Percentiles rank a stretch among this genome's conserved stretches.
These are phyloP conservation scores for Torymus texanus DNA, from an alignment of 2,888 invertebrate genomes.

Conservation along the genomic window DNA sequence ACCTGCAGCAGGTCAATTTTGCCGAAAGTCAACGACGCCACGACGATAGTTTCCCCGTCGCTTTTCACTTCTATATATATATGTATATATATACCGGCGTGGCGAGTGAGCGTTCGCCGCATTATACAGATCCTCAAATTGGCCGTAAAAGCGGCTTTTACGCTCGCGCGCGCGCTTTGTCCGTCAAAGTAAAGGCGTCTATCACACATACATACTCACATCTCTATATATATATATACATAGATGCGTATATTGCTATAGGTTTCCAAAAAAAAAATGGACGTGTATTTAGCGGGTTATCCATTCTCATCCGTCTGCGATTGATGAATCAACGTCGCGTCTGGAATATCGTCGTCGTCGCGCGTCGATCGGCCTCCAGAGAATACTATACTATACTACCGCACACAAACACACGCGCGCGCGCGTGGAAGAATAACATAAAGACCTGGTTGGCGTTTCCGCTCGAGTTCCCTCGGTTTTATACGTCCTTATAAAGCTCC, in stretches of 20 bases:
- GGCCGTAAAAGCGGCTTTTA: slow-evolving; percentile 54
- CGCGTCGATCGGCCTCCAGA: slow-evolving; percentile 31
- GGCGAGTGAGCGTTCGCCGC: not conserved
- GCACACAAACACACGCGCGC: not conserved
- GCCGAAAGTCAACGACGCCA: too few species aligned
- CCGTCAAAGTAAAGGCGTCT: not conserved
- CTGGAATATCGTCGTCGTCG: slow-evolving; percentile 17
- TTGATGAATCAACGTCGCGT: slow-evolving; percentile 34
- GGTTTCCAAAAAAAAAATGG: not conserved
- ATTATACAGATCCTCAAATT: slow-evolving; percentile 48
- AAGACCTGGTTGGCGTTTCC: slow-evolving; percentile 52
- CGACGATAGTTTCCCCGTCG: not conserved
- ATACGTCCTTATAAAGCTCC: slow-evolving; percentile 38
- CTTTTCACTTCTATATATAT: not conserved
- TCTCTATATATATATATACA: too few species aligned
- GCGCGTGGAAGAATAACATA: slow-evolving; percentile 19
- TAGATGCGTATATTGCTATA: too few species aligned
- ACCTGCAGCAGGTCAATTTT: too few species aligned
- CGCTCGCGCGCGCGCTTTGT: slow-evolving; percentile 42
- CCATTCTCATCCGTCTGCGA: not conserved
- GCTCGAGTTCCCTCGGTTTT: slow-evolving; percentile 47
- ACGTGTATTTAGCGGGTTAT: slow-evolving; percentile 19
- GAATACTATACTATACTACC: slow-evolving; percentile 13
- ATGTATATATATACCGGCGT: too few species aligned
- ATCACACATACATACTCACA: slow-evolving; percentile 14